Evolutionary conservation across 1,140 invertebrate genomes (phyloP).

Genomic region (Drosophila melanica): DNA sequence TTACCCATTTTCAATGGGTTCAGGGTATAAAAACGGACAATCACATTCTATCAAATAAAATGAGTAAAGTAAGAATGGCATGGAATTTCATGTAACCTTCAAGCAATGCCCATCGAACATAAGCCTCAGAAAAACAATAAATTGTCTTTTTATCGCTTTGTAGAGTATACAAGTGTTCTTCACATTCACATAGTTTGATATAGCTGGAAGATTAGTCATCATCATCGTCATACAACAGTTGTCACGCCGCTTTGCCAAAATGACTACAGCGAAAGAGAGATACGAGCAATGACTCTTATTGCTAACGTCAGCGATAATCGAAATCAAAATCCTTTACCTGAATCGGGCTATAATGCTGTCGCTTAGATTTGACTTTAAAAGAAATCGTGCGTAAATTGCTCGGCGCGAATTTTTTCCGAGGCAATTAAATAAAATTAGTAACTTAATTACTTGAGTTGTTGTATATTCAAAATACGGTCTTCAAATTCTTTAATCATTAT

Average conservation of each 20-base stretch:
- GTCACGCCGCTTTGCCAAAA: slow-evolving; percentile 4
- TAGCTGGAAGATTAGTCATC: slow-evolving; percentile 36
- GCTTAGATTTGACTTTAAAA: neutral
- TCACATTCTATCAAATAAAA: neutral
- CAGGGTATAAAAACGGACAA: neutral
- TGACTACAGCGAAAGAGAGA: neutral
- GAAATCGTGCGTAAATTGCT: no score
- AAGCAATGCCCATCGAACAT: no score
- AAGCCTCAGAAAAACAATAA: no score
- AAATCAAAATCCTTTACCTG: slow-evolving; percentile 2
- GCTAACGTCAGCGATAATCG: neutral
- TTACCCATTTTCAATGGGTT: no score
- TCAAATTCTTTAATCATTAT: neutral
- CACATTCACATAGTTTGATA: slow-evolving; percentile 18
- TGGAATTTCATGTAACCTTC: no score
- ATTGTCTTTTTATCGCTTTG: no score
- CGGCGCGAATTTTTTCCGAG: no score
- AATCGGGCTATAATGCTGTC: slow-evolving; percentile 1
- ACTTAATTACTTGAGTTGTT: no score
- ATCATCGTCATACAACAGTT: neutral
- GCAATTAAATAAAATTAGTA: no score
- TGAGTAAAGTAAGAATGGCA: no score
- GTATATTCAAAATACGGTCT: neutral
- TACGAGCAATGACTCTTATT: neutral
- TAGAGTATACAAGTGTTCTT: slow-evolving; percentile 22